A percentile compares a stretch with the other conserved stretches of the same genome.
Evolutionary conservation across 1,140 invertebrate species (phyloP).

Genomic region (Antheraea pernyi): DNA sequence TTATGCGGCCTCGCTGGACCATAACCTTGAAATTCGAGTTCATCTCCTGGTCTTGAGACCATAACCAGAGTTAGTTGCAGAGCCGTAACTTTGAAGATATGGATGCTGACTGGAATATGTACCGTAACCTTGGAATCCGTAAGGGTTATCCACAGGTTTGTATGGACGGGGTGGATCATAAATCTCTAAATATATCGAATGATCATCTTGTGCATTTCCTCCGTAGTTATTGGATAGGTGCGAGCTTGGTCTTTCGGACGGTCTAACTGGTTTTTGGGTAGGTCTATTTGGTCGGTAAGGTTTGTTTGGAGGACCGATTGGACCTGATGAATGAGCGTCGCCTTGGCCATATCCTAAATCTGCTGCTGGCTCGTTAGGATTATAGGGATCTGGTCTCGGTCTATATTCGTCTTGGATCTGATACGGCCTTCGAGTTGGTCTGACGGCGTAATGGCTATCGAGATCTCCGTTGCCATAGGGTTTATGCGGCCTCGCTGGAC

Average conservation of each 20-base stretch:
- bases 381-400: constrained; percentile 22
- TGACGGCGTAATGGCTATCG: constrained; percentile 55
- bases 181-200: constrained; percentile 63
- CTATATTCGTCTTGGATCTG: constrained; percentile 42
- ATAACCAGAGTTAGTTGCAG: constrained; percentile 20
- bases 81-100: constrained; percentile 20
- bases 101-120: constrained; percentile 48
- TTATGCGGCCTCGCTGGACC: neutral
- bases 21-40: constrained; percentile 3
- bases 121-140: constrained; percentile 40
- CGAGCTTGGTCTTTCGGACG: constrained; percentile 25
- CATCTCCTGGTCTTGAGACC: constrained; percentile 32
- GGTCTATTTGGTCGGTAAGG: constrained; percentile 46
- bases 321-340: constrained; percentile 22
- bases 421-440: constrained; percentile 55
- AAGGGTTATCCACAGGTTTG: constrained; percentile 26
- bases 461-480: constrained; percentile 36
- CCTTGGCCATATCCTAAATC: constrained; percentile 33
- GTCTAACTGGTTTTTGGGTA: constrained; percentile 21
- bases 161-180: constrained; percentile 61
- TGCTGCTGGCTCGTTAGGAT: constrained; percentile 21
- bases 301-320: constrained; percentile 31
- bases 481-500: neutral
- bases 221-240: constrained; percentile 63
- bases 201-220: constrained; percentile 43